Percentiles rank a stretch among this genome's conserved stretches.
Conservation (phyloP, 2,888 invertebrate genomes). For the Nesidiocoris tenuis region DNA sequence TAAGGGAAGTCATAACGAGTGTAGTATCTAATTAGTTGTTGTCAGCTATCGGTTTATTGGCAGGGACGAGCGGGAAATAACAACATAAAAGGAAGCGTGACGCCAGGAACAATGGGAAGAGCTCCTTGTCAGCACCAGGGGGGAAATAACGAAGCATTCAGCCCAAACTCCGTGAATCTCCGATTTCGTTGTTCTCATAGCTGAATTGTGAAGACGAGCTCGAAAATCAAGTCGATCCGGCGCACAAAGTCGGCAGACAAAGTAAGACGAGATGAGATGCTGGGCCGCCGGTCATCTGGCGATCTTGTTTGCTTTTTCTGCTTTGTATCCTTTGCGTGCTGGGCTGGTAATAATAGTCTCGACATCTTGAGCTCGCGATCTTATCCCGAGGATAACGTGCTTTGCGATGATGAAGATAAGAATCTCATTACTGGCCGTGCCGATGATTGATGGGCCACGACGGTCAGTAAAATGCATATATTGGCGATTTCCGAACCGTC, state of each 20-base stretch:
- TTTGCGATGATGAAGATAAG: too few species aligned
- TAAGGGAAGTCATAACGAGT: too few species aligned
- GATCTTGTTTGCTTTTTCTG: not conserved
- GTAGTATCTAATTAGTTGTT: too few species aligned
- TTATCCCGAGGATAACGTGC: too few species aligned
- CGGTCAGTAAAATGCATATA: too few species aligned
- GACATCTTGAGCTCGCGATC: too few species aligned
- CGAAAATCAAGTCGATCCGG: not conserved
- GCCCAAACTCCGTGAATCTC: not conserved
- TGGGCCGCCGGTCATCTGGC: not conserved
- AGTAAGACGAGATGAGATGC: not conserved
- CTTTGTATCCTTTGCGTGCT: not conserved
- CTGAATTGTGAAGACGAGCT: not conserved
- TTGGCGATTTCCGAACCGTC: too few species aligned
- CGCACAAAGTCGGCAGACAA: not conserved
- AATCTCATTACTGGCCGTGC: too few species aligned
- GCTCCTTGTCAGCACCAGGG: not conserved
- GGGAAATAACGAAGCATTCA: not conserved
- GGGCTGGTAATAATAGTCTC: not conserved
- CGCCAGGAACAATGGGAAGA: not conserved
- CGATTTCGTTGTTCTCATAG: not conserved
- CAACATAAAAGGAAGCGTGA: not conserved
- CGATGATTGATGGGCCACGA: too few species aligned
- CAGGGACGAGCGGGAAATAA: not conserved
- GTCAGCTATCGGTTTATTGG: too few species aligned